Percentiles rank a stretch among this genome's conserved stretches.
Evolutionary conservation across 2,888 invertebrate genomes (phyloP).

Genomic region (Theodoxus fluviatilis): DNA sequence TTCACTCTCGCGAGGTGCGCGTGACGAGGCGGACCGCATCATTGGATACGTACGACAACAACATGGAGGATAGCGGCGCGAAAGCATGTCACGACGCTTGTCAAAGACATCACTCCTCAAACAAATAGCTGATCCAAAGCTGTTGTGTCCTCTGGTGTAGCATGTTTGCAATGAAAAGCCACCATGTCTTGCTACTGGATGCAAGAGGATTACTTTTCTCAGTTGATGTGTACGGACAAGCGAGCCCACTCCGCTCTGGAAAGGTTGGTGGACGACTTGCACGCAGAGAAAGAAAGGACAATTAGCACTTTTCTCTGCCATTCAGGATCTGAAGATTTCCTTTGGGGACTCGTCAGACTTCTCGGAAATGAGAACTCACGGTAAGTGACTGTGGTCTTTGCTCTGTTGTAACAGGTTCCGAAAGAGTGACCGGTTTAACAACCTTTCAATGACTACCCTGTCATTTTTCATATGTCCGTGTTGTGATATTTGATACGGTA

Average conservation of each 20-base stretch:
- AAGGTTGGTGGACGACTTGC: constrained; percentile 63
- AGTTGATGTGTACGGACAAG: constrained; percentile 52
- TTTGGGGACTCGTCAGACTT: constrained; percentile 60
- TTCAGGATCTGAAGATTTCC: constrained; percentile 63
- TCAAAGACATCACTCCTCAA: too few species aligned
- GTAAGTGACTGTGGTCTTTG: constrained; percentile 36
- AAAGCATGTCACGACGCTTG: neutral
- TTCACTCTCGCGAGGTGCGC: constrained; percentile 7
- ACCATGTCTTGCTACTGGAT: constrained; percentile 58
- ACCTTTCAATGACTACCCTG: too few species aligned
- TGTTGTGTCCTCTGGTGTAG: too few species aligned
- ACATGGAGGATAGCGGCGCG: constrained; percentile 25
- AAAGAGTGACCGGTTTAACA: too few species aligned
- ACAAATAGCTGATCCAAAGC: too few species aligned
- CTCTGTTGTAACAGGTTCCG: neutral
- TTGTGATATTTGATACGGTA: too few species aligned
- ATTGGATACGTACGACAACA: constrained; percentile 42
- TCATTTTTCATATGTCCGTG: too few species aligned
- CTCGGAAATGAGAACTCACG: constrained; percentile 58
- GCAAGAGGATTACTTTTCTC: constrained; percentile 56
- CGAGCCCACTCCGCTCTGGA: constrained; percentile 57
- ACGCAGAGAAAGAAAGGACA: constrained; percentile 60
- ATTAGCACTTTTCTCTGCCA: constrained; percentile 59
- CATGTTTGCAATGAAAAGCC: too few species aligned
- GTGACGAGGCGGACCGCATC: constrained; percentile 18